These are phyloP conservation scores for Bembecia ichneumoniformis DNA, from an alignment of 2,888 invertebrate genomes.

Conservation along the genomic window DNA sequence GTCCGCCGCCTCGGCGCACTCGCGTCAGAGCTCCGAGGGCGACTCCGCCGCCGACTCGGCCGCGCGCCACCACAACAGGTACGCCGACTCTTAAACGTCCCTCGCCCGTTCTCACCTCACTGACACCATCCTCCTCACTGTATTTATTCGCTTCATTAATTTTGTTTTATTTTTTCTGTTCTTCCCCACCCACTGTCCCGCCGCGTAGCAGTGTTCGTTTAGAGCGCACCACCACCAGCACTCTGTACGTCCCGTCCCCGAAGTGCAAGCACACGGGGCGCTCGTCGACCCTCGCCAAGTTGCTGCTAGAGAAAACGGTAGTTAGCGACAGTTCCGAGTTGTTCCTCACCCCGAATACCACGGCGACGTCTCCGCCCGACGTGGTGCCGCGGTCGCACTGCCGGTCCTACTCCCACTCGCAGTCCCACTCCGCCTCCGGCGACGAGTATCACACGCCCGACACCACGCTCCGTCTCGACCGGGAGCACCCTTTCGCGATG, in stretches of 20 bases:
- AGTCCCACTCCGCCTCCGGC: slow-evolving; percentile 34
- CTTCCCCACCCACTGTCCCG: slow-evolving; percentile 12
- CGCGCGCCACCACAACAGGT: slow-evolving; percentile 54
- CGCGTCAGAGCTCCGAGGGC: slow-evolving; percentile 89
- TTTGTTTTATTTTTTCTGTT: slow-evolving; percentile 32
- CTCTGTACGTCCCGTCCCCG: slow-evolving; percentile 30
- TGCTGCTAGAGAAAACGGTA: slow-evolving; percentile 28
- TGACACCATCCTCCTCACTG: slow-evolving; percentile 2
- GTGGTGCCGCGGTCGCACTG: slow-evolving; percentile 32
- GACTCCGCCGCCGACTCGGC: slow-evolving; percentile 51
- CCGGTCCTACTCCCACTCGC: slow-evolving; percentile 46
- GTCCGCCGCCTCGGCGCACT: slow-evolving; percentile 85
- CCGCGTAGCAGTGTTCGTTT: slow-evolving; percentile 35
- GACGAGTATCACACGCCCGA: slow-evolving; percentile 49
- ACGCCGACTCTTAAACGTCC: slow-evolving; percentile 6
- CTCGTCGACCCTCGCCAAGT: slow-evolving; percentile 28
- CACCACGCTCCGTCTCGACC: slow-evolving; percentile 22
- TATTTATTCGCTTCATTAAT: slow-evolving; percentile 39
- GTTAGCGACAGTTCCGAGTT: slow-evolving; percentile 37
- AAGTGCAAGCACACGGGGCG: slow-evolving; percentile 32
- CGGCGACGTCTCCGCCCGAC: slow-evolving; percentile 45
- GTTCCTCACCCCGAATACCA: slow-evolving; percentile 48
- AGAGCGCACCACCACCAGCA: slow-evolving; percentile 28
- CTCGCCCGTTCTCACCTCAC: slow-evolving; percentile 1
- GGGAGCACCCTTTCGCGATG: slow-evolving; percentile 49